Conservation (phyloP, 2,113 vertebrate species). For the Oncorhynchus gorbuscha region DNA sequence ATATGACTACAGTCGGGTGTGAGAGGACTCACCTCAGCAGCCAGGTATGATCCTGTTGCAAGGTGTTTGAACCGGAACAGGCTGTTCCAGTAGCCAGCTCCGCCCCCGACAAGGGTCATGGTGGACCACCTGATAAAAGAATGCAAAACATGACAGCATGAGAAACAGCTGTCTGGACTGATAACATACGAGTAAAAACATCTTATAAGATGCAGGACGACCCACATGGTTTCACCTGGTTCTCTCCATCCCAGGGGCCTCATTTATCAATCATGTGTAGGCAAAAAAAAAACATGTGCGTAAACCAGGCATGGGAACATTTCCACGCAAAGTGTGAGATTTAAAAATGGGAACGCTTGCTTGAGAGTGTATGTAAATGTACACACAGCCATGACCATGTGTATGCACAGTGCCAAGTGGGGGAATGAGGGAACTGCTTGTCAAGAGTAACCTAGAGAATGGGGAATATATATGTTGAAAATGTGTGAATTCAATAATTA, state of each 20-base stretch:
- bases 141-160: background rate
- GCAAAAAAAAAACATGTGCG: no score
- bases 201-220: background rate
- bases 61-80: conserved; percentile 98
- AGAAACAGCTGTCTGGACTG: background rate
- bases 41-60: conserved; percentile 93
- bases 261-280: no score
- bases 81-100: conserved; percentile 98
- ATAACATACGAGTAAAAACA: background rate
- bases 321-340: no score
- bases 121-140: conserved; percentile 79
- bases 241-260: background rate
- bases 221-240: background rate
- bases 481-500: no score
- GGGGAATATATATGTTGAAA: no score
- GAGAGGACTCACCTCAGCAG: conserved; percentile 85
- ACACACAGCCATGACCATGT: no score
- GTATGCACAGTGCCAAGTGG: no score
- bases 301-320: no score
- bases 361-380: no score
- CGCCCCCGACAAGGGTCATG: conserved; percentile 95
- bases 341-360: no score
- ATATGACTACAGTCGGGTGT: conserved; percentile 25
- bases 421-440: no score
- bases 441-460: no score